Evolutionary conservation across 2,888 invertebrate genomes (phyloP).

Genomic region (Dynastes tityus): DNA sequence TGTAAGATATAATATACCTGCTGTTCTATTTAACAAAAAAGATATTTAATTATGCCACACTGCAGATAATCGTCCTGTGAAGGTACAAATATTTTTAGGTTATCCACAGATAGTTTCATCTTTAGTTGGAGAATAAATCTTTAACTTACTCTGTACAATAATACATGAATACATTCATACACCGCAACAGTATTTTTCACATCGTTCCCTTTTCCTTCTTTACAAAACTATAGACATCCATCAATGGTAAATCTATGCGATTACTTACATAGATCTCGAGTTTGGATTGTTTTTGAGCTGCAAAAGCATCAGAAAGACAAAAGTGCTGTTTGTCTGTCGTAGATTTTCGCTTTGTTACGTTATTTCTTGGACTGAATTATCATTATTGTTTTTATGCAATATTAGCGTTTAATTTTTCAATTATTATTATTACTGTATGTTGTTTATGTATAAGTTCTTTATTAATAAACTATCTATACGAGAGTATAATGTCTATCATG

Average conservation of each 20-base stretch:
- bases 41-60: too few relatives aligned
- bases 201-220: too few relatives aligned
- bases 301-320: constrained; percentile 6
- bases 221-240: constrained; percentile 2
- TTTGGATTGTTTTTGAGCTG: constrained; percentile 6
- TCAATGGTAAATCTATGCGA: constrained; percentile 27
- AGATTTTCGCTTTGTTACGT: constrained; percentile 56
- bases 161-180: neutral
- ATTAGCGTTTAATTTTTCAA: constrained; percentile 60
- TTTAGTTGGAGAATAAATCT: too few relatives aligned
- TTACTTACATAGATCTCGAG: constrained; percentile 35
- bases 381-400: constrained; percentile 60
- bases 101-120: too few relatives aligned
- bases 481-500: constrained; percentile 59
- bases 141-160: too few relatives aligned
- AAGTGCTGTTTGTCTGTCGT: constrained; percentile 40
- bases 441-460: constrained; percentile 47
- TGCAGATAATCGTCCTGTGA: too few relatives aligned
- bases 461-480: constrained; percentile 61
- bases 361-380: constrained; percentile 59
- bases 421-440: constrained; percentile 54
- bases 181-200: neutral
- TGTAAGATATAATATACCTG: too few relatives aligned
- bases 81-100: too few relatives aligned
- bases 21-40: too few relatives aligned